Evolutionary conservation across 1,140 invertebrate species (phyloP).

Genomic region (Macrocentrus cingulum): DNA sequence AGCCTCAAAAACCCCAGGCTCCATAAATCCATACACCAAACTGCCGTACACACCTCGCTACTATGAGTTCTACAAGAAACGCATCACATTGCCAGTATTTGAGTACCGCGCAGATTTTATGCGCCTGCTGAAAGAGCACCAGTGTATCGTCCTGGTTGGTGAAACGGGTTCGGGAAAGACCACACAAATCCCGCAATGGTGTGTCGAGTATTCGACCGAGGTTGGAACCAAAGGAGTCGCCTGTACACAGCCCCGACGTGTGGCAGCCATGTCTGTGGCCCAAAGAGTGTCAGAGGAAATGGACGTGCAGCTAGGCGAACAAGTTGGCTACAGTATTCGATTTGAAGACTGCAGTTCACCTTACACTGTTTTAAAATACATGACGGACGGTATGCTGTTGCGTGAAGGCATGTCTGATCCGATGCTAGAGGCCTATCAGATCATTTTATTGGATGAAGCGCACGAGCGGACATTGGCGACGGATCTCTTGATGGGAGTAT

Average conservation of each 20-base stretch:
- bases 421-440: constrained; percentile 93
- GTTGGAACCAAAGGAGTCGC: constrained; percentile 83
- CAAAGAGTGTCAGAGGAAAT: constrained; percentile 98
- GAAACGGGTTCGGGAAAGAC: constrained; percentile 98
- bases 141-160: constrained; percentile 92
- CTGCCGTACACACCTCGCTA: constrained; percentile 80
- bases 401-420: constrained; percentile 99
- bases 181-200: constrained; percentile 93
- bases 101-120: constrained; percentile 97
- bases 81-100: constrained; percentile 93
- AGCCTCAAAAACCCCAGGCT: constrained; percentile 60
- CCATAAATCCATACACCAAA: constrained; percentile 72
- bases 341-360: constrained; percentile 98
- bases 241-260: constrained; percentile 96
- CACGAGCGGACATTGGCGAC: constrained; percentile 98
- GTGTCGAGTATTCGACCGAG: constrained; percentile 83
- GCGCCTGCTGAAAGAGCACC: constrained; percentile 84
- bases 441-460: constrained; percentile 97
- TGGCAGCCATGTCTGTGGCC: constrained; percentile 98
- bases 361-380: constrained; percentile 91
- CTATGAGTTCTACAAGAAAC: constrained; percentile 83
- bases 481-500: constrained; percentile 97
- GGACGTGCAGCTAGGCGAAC: constrained; percentile 85
- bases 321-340: constrained; percentile 99
- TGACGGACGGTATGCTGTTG: constrained; percentile 99